phyloP scores from a whole-genome alignment of 2,888 invertebrate species.

The Macrosoma leucophasiata region DNA sequence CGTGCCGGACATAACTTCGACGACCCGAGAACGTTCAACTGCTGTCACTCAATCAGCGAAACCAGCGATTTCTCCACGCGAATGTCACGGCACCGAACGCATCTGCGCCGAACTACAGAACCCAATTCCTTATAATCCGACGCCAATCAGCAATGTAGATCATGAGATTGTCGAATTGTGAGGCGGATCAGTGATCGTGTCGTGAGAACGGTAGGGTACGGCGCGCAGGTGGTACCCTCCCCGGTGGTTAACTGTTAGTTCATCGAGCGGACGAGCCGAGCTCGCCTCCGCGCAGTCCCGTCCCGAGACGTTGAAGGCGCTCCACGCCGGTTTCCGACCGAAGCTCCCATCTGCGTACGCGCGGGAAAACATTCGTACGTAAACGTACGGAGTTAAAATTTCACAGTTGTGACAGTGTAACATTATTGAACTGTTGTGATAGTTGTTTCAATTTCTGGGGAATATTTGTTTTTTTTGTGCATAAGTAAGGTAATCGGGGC shows the following conservation, averaged over 20 bases:
- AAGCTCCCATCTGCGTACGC: conserved; percentile 21
- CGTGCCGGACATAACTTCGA: conserved; percentile 51
- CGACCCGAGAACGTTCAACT: conserved; percentile 51
- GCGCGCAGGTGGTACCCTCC: conserved; percentile 66
- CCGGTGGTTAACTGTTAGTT: conserved; percentile 67
- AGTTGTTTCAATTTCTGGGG: conserved; percentile 24
- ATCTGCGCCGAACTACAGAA: conserved; percentile 42
- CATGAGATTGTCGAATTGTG: conserved; percentile 62
- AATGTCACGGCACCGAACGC: conserved; percentile 60
- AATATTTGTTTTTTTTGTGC: conserved; percentile 45
- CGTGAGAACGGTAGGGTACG: conserved; percentile 69
- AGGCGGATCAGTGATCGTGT: conserved; percentile 53
- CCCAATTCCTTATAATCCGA: conserved; percentile 64
- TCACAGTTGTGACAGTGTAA: conserved; percentile 28
- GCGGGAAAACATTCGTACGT: conserved; percentile 29
- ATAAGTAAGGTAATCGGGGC: conserved; percentile 71
- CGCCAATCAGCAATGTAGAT: conserved; percentile 71
- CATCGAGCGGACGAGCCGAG: conserved; percentile 49
- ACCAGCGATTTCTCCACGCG: conserved; percentile 55
- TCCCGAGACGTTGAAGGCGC: conserved; percentile 49
- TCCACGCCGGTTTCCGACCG: conserved; percentile 44
- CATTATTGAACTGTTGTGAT: conserved; percentile 25
- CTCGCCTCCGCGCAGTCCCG: conserved; percentile 58
- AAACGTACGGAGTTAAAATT: conserved; percentile 28
- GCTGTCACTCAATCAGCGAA: conserved; percentile 55